phyloP scores from a whole-genome alignment of 2,113 vertebrate species.

The Eonycteris spelaea region DNA sequence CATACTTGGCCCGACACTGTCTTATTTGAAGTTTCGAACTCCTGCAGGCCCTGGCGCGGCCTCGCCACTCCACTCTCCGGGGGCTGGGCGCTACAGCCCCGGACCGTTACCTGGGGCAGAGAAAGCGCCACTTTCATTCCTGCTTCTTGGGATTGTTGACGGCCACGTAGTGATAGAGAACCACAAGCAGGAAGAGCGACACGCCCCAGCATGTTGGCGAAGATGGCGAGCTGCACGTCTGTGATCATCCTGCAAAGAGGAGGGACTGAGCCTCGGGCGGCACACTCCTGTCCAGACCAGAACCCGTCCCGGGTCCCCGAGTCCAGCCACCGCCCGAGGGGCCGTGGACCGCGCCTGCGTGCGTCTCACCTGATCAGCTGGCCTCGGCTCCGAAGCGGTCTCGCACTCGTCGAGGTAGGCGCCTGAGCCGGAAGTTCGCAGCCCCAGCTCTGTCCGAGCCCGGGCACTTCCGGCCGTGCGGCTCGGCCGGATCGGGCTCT shows the following conservation, averaged over 20 bases:
- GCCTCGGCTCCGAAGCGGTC: accelerated
- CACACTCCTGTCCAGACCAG: background rate
- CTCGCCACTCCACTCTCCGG: background rate
- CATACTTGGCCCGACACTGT: background rate
- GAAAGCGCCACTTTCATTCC: slow-evolving; percentile 81
- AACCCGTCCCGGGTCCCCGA: background rate
- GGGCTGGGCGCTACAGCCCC: slow-evolving; percentile 32
- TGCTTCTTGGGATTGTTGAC: slow-evolving; percentile 98
- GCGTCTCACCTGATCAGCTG: slow-evolving; percentile 55
- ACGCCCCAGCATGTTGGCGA: slow-evolving; percentile 99
- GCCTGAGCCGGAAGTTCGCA: background rate
- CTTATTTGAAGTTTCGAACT: background rate
- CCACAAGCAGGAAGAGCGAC: slow-evolving; percentile 95
- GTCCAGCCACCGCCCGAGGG: background rate
- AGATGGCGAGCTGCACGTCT: slow-evolving; percentile 97
- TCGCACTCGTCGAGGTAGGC: background rate
- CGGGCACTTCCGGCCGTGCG: slow-evolving; percentile 45
- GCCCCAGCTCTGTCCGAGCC: background rate
- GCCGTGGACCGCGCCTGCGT: background rate
- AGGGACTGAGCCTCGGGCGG: slow-evolving; percentile 8
- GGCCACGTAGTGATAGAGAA: slow-evolving; percentile 97
- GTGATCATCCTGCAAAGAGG: slow-evolving; percentile 91
- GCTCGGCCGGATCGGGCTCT: background rate
- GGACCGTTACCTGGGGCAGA: slow-evolving; percentile 67
- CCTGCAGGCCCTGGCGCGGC: background rate